Base-by-base conservation (phyloP, 2,113 vertebrate species). In the Miniopterus natalensis region DNA sequence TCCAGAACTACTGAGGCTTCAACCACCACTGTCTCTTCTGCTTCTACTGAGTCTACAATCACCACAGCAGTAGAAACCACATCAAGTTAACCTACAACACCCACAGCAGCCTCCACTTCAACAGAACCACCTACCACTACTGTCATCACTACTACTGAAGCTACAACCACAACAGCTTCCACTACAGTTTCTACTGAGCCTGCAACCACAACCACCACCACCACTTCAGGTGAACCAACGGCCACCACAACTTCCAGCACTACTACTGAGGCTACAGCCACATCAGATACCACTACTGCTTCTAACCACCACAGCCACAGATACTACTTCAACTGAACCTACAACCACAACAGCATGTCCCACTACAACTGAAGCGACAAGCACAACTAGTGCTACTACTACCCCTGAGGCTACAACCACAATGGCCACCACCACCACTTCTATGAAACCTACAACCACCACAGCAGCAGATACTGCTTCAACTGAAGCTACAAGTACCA, bases 111-210 rank as follows among this genome's bases (percentile, higher is more conserved):
- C 8, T 47, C 47, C 13, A 40, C 70, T 31, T 18, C 84, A 3
- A 5, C 6, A 5, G 13, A 18, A 59, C 57, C 18, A 12, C 11
- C 0, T 36, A 59, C 59, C 25, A 61, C 10, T 61, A 61, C 59
- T 27, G 25, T 1, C 25, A 61, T 25, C 2, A 12, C 10, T 1
- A 61, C 25, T 9, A 27, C 10, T 0, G 25, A 27, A 25, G 25
- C 20, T 57, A 57, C 55, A 1, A 57, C 20, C 55, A 57, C 18
- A 8, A 21, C 55, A 21, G 55, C 6, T 20, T 20, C 55, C 55
- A 57, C 55, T 57, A 21, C 55, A 20, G 7, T 20, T 40, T 40
- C 10, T 11, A 17, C 15, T 4, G 75, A 57, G 36, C 11, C 1
- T 42, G 3, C 63, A 2, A 13, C 27, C 3, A 17, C 49, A 6